phyloP scores from a whole-genome alignment of 2,113 vertebrate genomes.

The Cyprinus carpio region DNA sequence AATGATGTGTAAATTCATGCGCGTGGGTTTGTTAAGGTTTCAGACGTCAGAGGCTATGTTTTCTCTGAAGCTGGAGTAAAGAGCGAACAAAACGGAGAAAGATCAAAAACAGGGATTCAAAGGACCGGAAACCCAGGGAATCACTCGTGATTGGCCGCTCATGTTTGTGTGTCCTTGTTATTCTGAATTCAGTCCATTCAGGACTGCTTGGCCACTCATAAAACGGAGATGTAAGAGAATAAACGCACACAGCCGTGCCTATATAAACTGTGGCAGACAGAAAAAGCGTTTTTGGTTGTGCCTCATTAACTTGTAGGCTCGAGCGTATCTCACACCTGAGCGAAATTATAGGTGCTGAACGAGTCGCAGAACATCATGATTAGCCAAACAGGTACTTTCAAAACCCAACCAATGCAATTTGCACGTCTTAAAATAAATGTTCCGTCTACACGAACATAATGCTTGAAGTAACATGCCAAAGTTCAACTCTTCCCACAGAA shows the following conservation, averaged over 20 bases:
- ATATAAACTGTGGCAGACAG: neutral
- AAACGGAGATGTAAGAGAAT: neutral
- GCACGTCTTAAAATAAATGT: conserved; percentile 8
- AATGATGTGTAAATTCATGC: conserved; percentile 7
- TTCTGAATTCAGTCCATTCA: neutral
- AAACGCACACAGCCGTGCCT: neutral
- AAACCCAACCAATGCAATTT: conserved; percentile 6
- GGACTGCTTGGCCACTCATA: neutral
- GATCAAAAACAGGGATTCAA: neutral
- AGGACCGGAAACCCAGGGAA: neutral
- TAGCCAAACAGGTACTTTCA: conserved; percentile 15
- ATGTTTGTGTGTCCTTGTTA: conserved; percentile 5
- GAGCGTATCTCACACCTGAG: conserved; percentile 3
- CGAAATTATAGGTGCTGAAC: neutral
- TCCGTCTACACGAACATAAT: neutral
- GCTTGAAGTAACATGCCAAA: neutral
- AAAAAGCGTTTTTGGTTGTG: neutral
- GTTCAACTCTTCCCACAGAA: neutral
- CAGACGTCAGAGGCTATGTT: conserved; percentile 8
- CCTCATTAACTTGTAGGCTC: neutral
- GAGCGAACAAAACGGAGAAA: conserved; percentile 4
- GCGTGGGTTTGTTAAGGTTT: neutral
- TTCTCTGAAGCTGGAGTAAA: neutral
- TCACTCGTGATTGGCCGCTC: neutral
- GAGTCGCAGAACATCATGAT: conserved; percentile 11